Evolutionary conservation across 2,113 vertebrate genomes (phyloP), one percentile per base, ranked within the genome.

Genomic region (Ammodytes marinus): DNA sequence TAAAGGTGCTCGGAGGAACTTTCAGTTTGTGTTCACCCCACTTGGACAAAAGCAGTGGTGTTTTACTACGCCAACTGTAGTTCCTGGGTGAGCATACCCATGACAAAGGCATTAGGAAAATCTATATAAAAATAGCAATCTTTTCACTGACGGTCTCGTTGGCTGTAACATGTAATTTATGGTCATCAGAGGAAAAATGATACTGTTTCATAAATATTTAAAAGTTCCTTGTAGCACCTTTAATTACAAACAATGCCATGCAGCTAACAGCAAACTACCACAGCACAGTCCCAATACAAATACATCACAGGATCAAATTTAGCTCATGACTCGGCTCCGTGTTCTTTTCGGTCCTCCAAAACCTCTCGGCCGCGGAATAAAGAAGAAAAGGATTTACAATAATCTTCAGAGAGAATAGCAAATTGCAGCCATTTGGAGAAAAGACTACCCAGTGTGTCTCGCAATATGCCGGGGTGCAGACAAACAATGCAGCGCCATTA

Each of bases 401-500:
- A 69, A 83, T 80, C 52, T 69, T 68, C 70, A 66, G 63, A 81
- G 63, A 92, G 74, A 88, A 88, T 69, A 55, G 74, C 66, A 89
- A 92, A 92, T 91, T 88, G 86, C 84, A 82, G 53, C 71, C 80
- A 76, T 86, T 92, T 86, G 60, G 68, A 27, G 27, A 69, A 80
- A 61, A 47, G 85, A 74, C 87, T 77, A 65, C 90, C 82, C 85
- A 79, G 88, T 60, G 79, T 84, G 88, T 69, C 27, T 27, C 66
- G 54, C 79, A 77, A 70, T 83, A 76, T 52, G 80, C 80, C 46
- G 6, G 63, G 80, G 82, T 65, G 83, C 78, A 78, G 68, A 71
- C 66, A 86, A 82, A 92, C 90, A 92, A 92, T 91, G 72, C 72
- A 64, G 72, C 79, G 80, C 89, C 92, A 93, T 93, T 90, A 92